phyloP scores from a whole-genome alignment of 2,113 vertebrate species.

The Coracopsis vasa region DNA sequence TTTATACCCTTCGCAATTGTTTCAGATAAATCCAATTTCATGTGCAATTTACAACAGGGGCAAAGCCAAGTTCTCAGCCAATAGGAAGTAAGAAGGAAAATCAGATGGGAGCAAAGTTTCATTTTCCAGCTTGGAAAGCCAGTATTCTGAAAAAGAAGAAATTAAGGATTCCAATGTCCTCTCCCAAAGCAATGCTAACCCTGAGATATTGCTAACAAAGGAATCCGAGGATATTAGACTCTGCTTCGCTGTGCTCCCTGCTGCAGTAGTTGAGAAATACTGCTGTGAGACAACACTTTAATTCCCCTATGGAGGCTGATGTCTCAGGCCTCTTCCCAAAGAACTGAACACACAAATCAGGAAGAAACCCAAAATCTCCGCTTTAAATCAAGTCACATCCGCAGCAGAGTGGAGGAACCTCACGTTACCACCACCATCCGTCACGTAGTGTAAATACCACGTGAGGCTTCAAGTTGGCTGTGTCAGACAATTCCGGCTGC shows the following conservation, averaged over 20 bases:
- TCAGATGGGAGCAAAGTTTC: background rate
- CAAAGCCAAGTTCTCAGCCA: background rate
- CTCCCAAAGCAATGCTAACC: background rate
- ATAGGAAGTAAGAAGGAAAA: background rate
- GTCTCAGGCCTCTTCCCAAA: background rate
- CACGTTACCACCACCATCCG: background rate
- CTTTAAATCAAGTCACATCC: background rate
- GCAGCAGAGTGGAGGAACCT: background rate
- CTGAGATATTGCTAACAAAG: background rate
- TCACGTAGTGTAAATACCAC: background rate
- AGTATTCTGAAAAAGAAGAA: background rate
- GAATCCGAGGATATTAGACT: background rate
- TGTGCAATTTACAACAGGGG: background rate
- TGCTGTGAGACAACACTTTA: background rate
- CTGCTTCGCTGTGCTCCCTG: background rate
- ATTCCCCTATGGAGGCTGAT: background rate
- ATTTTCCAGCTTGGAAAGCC: background rate
- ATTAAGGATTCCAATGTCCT: background rate
- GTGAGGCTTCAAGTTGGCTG: background rate
- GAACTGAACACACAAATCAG: background rate
- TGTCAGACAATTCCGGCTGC: background rate
- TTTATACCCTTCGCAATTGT: background rate
- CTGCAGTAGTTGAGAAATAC: background rate
- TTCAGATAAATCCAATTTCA: background rate
- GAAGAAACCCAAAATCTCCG: background rate